Evolutionary conservation across 2,113 vertebrate genomes (phyloP).

Genomic region (Podarcis muralis): DNA sequence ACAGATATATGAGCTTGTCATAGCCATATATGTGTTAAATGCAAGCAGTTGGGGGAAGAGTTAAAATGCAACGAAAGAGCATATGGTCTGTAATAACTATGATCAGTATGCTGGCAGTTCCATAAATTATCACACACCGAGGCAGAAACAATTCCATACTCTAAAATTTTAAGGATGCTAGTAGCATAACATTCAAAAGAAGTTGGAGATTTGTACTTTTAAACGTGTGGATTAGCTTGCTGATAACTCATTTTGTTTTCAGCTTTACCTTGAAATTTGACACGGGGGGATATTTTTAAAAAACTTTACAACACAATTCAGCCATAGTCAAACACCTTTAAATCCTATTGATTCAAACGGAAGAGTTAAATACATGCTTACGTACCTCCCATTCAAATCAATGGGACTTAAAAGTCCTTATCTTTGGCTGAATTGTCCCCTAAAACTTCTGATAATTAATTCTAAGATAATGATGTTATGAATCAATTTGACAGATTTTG

Average conservation of each 20-base stretch:
- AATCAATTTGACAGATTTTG: neutral
- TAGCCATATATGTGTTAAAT: conserved; percentile 12
- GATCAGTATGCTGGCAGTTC: conserved; percentile 34
- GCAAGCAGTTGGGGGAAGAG: conserved; percentile 8
- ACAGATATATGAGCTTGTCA: conserved; percentile 33
- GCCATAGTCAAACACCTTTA: neutral
- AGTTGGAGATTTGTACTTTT: conserved; percentile 13
- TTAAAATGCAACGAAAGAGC: conserved; percentile 38
- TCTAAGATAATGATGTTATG: neutral
- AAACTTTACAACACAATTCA: neutral
- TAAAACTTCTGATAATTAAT: neutral
- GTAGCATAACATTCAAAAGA: neutral
- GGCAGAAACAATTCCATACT: conserved; percentile 14
- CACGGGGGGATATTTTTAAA: neutral
- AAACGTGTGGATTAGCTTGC: neutral
- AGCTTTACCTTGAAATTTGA: neutral
- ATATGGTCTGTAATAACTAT: conserved; percentile 53
- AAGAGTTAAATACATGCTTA: neutral
- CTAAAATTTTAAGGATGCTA: conserved; percentile 25
- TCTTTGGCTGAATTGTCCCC: neutral
- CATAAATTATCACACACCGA: conserved; percentile 39
- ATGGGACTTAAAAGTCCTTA: neutral
- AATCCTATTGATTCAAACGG: neutral
- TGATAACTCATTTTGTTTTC: neutral
- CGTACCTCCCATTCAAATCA: neutral